These are phyloP conservation scores for Lutjanus campechanus DNA, from an alignment of 2,797 vertebrate species.

Conservation along the genomic window DNA sequence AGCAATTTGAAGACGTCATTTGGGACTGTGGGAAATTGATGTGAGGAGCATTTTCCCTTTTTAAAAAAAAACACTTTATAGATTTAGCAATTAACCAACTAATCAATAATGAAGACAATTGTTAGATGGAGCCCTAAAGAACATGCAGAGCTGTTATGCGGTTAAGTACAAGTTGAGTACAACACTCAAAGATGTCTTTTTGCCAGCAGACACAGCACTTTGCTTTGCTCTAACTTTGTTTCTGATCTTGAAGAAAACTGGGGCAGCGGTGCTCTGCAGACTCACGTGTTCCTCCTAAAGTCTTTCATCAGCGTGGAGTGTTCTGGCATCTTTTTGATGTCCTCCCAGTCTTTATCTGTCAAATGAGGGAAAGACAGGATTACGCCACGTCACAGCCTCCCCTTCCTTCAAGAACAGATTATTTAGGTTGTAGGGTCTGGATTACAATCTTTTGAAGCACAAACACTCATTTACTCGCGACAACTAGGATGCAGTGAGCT, in stretches of 20 bases:
- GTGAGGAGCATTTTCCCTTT: too few relatives aligned
- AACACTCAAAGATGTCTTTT: constrained; percentile 7
- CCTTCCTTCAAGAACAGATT: constrained; percentile 53
- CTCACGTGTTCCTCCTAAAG: constrained; percentile 99
- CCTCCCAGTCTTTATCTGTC: constrained; percentile 99
- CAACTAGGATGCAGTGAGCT: not conserved
- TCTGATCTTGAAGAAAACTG: constrained; percentile 51
- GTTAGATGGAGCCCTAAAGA: too few relatives aligned
- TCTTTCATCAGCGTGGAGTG: constrained; percentile 99
- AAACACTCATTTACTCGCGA: constrained; percentile 16
- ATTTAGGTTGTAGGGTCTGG: constrained; percentile 36
- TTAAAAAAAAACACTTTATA: too few relatives aligned
- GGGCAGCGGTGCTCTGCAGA: constrained; percentile 63
- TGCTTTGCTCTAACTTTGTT: constrained; percentile 27
- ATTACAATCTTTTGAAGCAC: constrained; percentile 37
- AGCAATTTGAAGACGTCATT: too few relatives aligned
- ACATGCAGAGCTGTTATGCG: not conserved
- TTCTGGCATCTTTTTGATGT: constrained; percentile 99
- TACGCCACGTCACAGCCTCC: constrained; percentile 42
- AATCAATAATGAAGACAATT: too few relatives aligned
- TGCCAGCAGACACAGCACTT: constrained; percentile 30
- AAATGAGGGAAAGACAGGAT: constrained; percentile 74
- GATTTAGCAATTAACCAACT: too few relatives aligned
- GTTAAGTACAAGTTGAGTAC: not conserved
- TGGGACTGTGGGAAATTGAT: too few relatives aligned